A percentile compares a stretch with the other conserved stretches of the same genome.
phyloP scores from a whole-genome alignment of 2,797 vertebrate species.

The Amblyraja radiata region DNA sequence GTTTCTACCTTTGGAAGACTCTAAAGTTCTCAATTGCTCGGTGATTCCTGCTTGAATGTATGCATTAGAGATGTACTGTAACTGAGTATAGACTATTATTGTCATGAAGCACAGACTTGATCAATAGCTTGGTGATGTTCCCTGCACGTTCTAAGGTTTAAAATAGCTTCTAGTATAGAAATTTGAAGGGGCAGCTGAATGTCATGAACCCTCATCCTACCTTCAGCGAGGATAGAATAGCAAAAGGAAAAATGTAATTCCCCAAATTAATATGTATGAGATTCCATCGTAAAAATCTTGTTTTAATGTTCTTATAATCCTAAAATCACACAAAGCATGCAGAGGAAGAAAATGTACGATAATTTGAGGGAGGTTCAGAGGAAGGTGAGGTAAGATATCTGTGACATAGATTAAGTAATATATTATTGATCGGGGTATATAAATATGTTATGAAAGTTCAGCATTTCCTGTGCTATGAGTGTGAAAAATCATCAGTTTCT shows the following conservation, averaged over 20 bases:
- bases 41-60: not conserved
- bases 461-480: not conserved
- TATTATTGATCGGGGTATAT: not conserved
- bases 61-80: not conserved
- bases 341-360: not conserved
- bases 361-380: not conserved
- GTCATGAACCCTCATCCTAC: not conserved
- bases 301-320: not conserved
- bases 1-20: not conserved
- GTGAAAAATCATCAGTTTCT: not conserved
- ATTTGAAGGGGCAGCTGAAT: not conserved
- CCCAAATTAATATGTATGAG: not conserved
- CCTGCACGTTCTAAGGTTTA: not conserved
- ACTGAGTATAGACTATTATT: not conserved
- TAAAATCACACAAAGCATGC: not conserved
- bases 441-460: not conserved
- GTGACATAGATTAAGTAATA: not conserved
- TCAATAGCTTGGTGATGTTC: not conserved
- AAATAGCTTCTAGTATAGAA: not conserved
- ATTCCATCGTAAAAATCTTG: not conserved
- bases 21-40: not conserved
- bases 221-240: not conserved
- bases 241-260: not conserved
- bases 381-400: not conserved
- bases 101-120: not conserved